phyloP scores from a whole-genome alignment of 2,888 invertebrate species.

The Agriotes lineatus region DNA sequence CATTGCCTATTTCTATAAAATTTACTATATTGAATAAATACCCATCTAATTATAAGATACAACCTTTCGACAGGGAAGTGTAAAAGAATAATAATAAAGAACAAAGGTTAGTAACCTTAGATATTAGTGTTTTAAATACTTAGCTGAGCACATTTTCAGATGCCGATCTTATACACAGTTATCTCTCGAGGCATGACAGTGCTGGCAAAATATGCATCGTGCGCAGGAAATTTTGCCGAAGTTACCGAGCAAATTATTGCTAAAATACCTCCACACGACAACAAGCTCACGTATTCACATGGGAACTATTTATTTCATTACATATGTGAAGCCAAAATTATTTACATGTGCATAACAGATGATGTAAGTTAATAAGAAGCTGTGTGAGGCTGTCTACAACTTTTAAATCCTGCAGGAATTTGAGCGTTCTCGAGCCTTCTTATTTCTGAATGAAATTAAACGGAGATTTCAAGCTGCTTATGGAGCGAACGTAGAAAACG shows the following conservation, averaged over 20 bases:
- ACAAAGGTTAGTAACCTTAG: slow-evolving; percentile 36
- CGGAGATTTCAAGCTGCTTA: slow-evolving; percentile 87
- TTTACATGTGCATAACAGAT: slow-evolving; percentile 96
- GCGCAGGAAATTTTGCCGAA: slow-evolving; percentile 94
- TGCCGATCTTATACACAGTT: slow-evolving; percentile 94
- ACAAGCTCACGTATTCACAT: slow-evolving; percentile 93
- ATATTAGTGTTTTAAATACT: not conserved
- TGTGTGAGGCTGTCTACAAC: not conserved
- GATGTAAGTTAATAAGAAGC: slow-evolving; percentile 84
- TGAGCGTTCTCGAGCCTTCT: slow-evolving; percentile 90
- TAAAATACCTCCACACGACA: slow-evolving; percentile 89
- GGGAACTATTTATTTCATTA: slow-evolving; percentile 95
- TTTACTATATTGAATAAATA: too few relatives aligned
- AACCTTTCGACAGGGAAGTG: too few relatives aligned
- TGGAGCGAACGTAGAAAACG: slow-evolving; percentile 82
- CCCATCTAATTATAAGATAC: too few relatives aligned
- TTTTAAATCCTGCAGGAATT: slow-evolving; percentile 79
- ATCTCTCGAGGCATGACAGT: slow-evolving; percentile 88
- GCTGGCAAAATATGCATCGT: slow-evolving; percentile 91
- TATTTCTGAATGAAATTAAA: slow-evolving; percentile 92
- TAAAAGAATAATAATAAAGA: slow-evolving; percentile 4
- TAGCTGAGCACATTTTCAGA: slow-evolving; percentile 63
- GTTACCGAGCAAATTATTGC: slow-evolving; percentile 92
- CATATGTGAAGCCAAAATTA: slow-evolving; percentile 85
- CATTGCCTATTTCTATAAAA: too few relatives aligned